Base-by-base conservation (phyloP, 2,888 invertebrate species). In the Macroteleia sp. region DNA sequence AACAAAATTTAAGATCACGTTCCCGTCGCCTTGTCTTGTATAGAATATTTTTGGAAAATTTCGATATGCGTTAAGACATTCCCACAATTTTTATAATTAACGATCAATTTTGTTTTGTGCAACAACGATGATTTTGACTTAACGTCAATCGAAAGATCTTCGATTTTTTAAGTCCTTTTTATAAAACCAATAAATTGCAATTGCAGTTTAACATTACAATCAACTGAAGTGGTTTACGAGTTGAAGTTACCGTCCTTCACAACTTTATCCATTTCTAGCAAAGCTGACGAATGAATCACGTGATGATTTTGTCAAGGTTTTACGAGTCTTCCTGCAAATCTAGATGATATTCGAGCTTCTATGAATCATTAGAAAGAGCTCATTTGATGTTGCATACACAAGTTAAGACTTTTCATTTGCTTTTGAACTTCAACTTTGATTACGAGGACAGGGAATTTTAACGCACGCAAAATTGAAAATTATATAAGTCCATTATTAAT, bases 291-390 rank as follows among this genome's bases (percentile, higher is more conserved):
- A 25, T 25, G 25, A 25, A 25, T 6, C 6, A 25, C 4, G 3
- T 25, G 25, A 20, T 20, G 17, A 10, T 25, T 52, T 64, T 30
- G 50, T 32, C 32, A 20, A 5, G 39, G 39, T 17, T 39, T 3
- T 17, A 48, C 52, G 34, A 70, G 70, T 70, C 70, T 70, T 70
- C 70, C 70, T 34, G 17, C n/a, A 44, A 34, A 44, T 42, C 34
- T 46, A 48, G 48, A 30, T 59, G 41, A 14, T 36, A 42, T 52
- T 70, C 28, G 69, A 70, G 44, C 48, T n/a, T n/a, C n/a, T n/a
- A n/a, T n/a, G n/a, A n/a, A n/a, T n/a, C n/a, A n/a, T n/a, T n/a
- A n/a, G n/a, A n/a, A n/a, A n/a, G 17, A 32, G 6, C 59, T 70
- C 34, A 34, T 34, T 50, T 42, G 34, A 52, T 25, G 57, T 44